Evolutionary conservation across 2,888 invertebrate genomes (phyloP).

Genomic region (Philereme vetulata): DNA sequence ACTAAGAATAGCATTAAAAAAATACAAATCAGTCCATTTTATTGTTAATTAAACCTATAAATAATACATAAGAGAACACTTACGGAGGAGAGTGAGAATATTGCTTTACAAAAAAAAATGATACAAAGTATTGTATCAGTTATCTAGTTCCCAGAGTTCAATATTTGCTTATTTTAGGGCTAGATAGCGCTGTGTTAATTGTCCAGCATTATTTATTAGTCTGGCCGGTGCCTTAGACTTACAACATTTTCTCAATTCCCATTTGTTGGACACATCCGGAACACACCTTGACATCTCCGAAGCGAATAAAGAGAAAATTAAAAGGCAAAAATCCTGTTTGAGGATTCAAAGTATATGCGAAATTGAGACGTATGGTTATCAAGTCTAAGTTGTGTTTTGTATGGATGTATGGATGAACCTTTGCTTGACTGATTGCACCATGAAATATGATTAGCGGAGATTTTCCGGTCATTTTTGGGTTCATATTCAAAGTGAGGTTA

Average conservation of each 20-base stretch:
- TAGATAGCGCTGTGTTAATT: too few species aligned
- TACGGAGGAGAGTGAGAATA: too few species aligned
- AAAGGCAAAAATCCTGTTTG: constrained; percentile 25
- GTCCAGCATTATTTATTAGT: too few species aligned
- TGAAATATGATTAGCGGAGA: constrained; percentile 2
- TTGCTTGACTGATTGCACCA: constrained; percentile 14
- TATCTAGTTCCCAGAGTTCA: too few species aligned
- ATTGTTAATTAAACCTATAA: too few species aligned
- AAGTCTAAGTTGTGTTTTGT: neutral
- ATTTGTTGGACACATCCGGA: constrained; percentile 28
- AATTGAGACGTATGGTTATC: neutral
- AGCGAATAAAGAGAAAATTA: constrained; percentile 26
- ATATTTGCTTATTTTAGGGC: too few species aligned
- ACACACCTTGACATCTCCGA: constrained; percentile 35
- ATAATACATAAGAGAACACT: too few species aligned
- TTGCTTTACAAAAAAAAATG: too few species aligned
- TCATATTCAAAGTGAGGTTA: neutral
- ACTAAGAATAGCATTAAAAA: too few species aligned
- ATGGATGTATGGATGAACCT: neutral
- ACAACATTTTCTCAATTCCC: constrained; percentile 15
- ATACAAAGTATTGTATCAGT: too few species aligned
- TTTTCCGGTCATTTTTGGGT: neutral
- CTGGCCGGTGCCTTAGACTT: neutral
- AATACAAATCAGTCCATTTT: too few species aligned
- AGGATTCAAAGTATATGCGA: neutral